Conservation (phyloP, 2,113 vertebrate species). For the Brachypteracias leptosomus region DNA sequence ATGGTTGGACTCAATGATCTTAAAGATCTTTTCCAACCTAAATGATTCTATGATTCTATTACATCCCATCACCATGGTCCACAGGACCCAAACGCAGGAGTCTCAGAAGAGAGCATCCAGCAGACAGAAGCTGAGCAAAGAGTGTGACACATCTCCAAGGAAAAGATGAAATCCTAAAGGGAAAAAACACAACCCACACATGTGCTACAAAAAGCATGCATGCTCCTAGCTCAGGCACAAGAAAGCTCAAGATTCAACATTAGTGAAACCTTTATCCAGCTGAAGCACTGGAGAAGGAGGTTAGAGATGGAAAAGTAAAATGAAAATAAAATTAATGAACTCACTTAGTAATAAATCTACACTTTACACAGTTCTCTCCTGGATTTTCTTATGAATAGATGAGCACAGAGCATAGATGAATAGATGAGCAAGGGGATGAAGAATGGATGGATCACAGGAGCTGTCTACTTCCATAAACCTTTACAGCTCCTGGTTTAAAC, state of each 20-base stretch:
- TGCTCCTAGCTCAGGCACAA: not conserved
- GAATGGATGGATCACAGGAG: not conserved
- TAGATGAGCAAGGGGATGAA: not conserved
- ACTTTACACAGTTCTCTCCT: not conserved
- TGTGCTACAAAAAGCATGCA: not conserved
- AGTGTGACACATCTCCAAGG: rapidly evolving
- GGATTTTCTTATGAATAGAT: not conserved
- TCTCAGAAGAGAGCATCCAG: not conserved
- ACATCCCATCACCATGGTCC: not conserved
- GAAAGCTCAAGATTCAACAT: not conserved
- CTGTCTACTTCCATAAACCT: not conserved
- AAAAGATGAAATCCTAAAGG: not conserved
- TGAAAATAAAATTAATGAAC: not conserved
- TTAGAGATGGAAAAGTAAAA: not conserved
- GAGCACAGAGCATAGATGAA: not conserved
- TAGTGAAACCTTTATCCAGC: constrained; percentile 34
- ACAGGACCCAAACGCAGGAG: not conserved
- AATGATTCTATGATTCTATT: no score
- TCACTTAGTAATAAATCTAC: not conserved
- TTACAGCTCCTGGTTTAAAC: not conserved
- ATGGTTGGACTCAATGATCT: no score
- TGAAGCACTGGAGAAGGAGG: constrained; percentile 13
- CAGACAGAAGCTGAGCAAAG: not conserved
- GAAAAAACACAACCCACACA: not conserved
- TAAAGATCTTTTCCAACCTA: no score